These are phyloP conservation scores for Agrypnia vestita DNA, from an alignment of 1,140 invertebrate species.

Conservation along the genomic window DNA sequence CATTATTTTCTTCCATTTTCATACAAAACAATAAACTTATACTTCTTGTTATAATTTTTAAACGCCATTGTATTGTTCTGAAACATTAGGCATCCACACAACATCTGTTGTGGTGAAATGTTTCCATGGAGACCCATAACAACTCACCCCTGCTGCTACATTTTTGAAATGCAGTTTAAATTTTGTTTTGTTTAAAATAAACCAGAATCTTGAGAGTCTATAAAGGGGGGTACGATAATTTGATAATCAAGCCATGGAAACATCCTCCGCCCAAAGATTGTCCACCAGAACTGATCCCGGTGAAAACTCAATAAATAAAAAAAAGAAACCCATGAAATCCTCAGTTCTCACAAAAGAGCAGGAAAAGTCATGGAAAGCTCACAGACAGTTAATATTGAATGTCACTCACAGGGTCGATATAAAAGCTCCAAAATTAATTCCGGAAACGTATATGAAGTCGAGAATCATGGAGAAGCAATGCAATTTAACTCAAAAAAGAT, in stretches of 20 bases:
- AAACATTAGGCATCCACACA: no score
- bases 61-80: no score
- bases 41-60: no score
- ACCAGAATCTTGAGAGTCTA: no score
- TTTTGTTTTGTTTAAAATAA: no score
- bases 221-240: no score
- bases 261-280: no score
- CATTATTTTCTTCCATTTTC: slow-evolving; percentile 45
- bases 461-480: slow-evolving; percentile 30
- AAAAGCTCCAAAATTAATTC: slow-evolving; percentile 9
- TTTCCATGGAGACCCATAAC: no score
- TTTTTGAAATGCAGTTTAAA: no score
- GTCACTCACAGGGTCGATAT: slow-evolving; percentile 18
- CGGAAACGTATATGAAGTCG: slow-evolving; percentile 39
- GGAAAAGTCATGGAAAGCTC: slow-evolving; percentile 7
- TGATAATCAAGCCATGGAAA: no score
- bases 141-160: no score
- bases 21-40: background rate
- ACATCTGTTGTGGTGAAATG: no score
- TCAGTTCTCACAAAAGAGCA: slow-evolving; percentile 14
- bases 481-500: background rate
- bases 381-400: background rate
- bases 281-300: background rate
- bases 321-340: background rate
- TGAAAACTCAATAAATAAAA: background rate